Base-by-base conservation (phyloP, 2,888 invertebrate genomes). In the Thysanoteuthis rhombus region DNA sequence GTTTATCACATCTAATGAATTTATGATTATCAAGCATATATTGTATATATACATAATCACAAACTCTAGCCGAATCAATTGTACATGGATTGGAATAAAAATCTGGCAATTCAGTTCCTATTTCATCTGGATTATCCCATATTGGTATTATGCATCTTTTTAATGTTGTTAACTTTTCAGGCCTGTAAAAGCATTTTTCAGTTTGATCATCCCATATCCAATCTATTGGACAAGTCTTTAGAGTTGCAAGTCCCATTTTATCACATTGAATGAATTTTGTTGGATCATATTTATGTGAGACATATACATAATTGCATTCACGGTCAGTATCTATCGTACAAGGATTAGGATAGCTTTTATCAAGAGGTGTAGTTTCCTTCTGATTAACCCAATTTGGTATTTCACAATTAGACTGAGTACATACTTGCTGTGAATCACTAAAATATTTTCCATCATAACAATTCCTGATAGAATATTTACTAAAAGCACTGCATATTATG, bases 221-320 rank as follows among this genome's bases (percentile, higher is more conserved):
- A 75, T 93, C 94, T 38, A 93, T 58, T 5, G 94, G 94, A 91
- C 95, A 95, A 10, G 92, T 47, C 92, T 94, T 92, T 32, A 95
- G 90, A 94, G 94, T 95, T 22, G 94, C 94, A 39, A 94, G 58
- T n/a, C 95, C 95, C 94, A 94, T 94, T n/a, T 93, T 93, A 92
- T 94, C 94, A 91, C 95, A 95, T 89, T 95, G 95, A 90, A 95
- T 94, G 92, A 94, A 94, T 58, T 94, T 94, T 22, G 91, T 93
- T 25, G 45, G 58, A 89, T 94, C 93, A 19, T 28, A 28, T 22
- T 93, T 19, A 38, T 94, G 94, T 36, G 93, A 42, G 38, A 94
- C 94, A 93, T 93, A 94, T 75, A 75, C 36, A 8, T 42, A 93
- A 10, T 93, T 40, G 92, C 93, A 42, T 28, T 75, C 58, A 32